phyloP scores from a whole-genome alignment of 2,888 invertebrate genomes.

The Drosophila pseudotalamancana region DNA sequence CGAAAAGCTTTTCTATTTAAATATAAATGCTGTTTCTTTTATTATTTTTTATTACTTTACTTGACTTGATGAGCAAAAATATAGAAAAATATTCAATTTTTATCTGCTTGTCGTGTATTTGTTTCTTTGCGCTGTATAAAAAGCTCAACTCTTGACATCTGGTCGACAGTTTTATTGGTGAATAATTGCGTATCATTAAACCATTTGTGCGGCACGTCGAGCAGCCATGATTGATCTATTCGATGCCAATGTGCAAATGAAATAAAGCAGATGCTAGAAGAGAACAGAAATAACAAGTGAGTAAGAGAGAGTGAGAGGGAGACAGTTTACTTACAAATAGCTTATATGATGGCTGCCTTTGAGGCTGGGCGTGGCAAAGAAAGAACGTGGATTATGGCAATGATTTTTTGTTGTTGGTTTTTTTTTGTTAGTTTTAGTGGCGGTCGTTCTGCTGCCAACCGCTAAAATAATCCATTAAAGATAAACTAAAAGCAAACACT shows the following conservation, averaged over 20 bases:
- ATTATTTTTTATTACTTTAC: no score
- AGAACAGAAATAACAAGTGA: conserved; percentile 8
- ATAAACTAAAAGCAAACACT: conserved; percentile 77
- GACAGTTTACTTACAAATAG: conserved; percentile 45
- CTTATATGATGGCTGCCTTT: conserved; percentile 57
- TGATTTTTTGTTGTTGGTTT: conserved; percentile 46
- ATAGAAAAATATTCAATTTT: conserved; percentile 3
- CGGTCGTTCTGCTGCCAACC: conserved; percentile 63
- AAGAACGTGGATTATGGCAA: conserved; percentile 61
- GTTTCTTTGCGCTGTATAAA: neutral
- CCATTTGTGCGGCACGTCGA: conserved; percentile 64
- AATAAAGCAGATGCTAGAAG: conserved; percentile 66
- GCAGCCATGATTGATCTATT: conserved; percentile 71
- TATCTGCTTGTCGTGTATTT: neutral
- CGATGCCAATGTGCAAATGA: conserved; percentile 64
- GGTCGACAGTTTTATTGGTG: conserved; percentile 75
- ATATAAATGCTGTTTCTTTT: no score
- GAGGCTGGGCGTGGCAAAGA: conserved; percentile 32
- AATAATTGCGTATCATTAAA: conserved; percentile 76
- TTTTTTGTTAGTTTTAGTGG: conserved; percentile 18
- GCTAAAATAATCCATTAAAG: conserved; percentile 78
- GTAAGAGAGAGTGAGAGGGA: conserved; percentile 30
- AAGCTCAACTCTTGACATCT: conserved; percentile 62
- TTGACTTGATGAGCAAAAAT: conserved; percentile 1
- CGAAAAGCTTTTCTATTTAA: no score